A percentile compares a stretch with the other conserved stretches of the same genome.
Evolutionary conservation across 2,888 invertebrate species (phyloP).

Genomic region (Tridacna gigas): DNA sequence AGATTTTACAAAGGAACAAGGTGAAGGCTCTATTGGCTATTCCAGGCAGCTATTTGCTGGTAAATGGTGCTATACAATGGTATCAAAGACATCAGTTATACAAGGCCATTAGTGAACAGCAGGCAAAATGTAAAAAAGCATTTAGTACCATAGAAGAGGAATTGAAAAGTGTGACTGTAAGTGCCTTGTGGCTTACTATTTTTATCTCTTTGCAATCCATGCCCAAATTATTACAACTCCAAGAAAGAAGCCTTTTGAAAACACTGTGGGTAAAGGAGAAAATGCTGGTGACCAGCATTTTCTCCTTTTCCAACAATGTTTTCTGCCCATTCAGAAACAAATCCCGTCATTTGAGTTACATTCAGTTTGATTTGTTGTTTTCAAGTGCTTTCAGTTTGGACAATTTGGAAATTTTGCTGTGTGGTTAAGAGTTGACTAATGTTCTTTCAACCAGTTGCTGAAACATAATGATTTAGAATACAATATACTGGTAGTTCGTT

Average conservation of each 20-base stretch:
- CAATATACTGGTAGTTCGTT: too few relatives aligned
- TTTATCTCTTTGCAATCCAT: not conserved
- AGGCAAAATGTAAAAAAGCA: constrained; percentile 44
- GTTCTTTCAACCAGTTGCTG: too few relatives aligned
- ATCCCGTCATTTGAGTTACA: too few relatives aligned
- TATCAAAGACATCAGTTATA: constrained; percentile 69
- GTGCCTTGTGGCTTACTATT: not conserved
- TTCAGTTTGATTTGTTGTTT: too few relatives aligned
- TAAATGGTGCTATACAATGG: constrained; percentile 32
- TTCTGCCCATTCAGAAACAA: too few relatives aligned
- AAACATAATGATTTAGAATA: too few relatives aligned
- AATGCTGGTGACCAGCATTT: not conserved
- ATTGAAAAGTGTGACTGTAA: constrained; percentile 51
- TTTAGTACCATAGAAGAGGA: constrained; percentile 52
- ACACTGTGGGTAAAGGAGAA: not conserved
- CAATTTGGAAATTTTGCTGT: too few relatives aligned
- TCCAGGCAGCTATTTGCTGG: not conserved
- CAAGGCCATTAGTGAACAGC: constrained; percentile 52
- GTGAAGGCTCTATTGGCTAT: not conserved
- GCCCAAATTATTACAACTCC: not conserved
- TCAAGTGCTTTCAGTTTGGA: too few relatives aligned
- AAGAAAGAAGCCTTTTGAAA: not conserved
- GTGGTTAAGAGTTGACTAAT: too few relatives aligned
- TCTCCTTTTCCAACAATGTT: not conserved
- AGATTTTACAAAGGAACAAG: not conserved